phyloP scores from a whole-genome alignment of 2,888 invertebrate species.

The Ennomos fuscantarius region DNA sequence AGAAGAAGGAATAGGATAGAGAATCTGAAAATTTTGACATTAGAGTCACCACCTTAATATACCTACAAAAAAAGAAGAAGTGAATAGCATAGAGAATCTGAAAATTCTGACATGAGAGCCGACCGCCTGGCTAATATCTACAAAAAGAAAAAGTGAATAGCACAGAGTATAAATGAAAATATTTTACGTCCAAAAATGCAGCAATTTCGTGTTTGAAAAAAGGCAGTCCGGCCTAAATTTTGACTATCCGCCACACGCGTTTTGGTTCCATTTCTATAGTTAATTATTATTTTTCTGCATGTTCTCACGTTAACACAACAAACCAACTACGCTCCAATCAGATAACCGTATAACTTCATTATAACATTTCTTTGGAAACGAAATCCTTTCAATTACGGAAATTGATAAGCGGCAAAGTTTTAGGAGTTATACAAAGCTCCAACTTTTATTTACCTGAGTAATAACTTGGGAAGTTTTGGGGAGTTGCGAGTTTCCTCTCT shows the following conservation, averaged over 20 bases:
- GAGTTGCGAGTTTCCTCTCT: slow-evolving; percentile 50
- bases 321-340: slow-evolving; percentile 38
- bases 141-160: too few relatives aligned
- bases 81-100: too few relatives aligned
- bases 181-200: too few relatives aligned
- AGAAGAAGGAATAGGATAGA: too few relatives aligned
- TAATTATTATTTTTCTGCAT: slow-evolving; percentile 42
- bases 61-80: too few relatives aligned
- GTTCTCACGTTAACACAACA: slow-evolving; percentile 57
- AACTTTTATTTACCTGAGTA: slow-evolving; percentile 69
- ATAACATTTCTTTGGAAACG: slow-evolving; percentile 55
- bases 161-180: too few relatives aligned
- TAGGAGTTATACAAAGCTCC: slow-evolving; percentile 52
- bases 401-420: slow-evolving; percentile 66
- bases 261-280: not conserved
- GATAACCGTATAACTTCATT: slow-evolving; percentile 54
- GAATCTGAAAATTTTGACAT: too few relatives aligned
- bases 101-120: too few relatives aligned
- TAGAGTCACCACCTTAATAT: too few relatives aligned
- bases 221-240: not conserved
- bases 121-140: too few relatives aligned
- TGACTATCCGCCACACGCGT: not conserved
- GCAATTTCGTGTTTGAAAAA: not conserved
- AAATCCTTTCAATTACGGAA: slow-evolving; percentile 63
- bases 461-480: slow-evolving; percentile 64